Conservation (phyloP, 92 coral and sea anemone species). For the Parazoanthus swiftii region DNA sequence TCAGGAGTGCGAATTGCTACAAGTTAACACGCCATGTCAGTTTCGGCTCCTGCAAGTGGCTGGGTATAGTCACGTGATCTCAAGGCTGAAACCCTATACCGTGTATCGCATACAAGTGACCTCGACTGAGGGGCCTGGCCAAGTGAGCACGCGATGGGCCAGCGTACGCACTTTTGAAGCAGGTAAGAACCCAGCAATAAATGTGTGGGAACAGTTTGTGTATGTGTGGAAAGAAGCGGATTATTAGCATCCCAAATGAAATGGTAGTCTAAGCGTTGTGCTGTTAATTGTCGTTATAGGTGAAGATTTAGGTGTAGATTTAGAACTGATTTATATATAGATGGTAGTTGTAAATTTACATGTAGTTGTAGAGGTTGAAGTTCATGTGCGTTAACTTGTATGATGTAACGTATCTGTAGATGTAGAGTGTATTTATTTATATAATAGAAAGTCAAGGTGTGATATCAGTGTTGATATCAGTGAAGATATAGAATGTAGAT, state of each 20-base stretch:
- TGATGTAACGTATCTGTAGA: too few relatives aligned
- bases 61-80: constrained; percentile 46
- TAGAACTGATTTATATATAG: too few relatives aligned
- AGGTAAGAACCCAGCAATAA: constrained; percentile 34
- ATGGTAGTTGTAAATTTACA: too few relatives aligned
- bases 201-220: background rate
- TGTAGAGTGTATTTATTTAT: too few relatives aligned
- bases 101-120: constrained; percentile 47
- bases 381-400: too few relatives aligned
- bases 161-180: constrained; percentile 55
- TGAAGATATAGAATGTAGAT: too few relatives aligned
- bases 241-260: background rate
- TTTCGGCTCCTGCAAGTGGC: constrained; percentile 16
- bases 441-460: too few relatives aligned
- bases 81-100: constrained; percentile 55
- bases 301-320: too few relatives aligned
- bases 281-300: too few relatives aligned
- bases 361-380: too few relatives aligned
- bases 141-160: constrained; percentile 44
- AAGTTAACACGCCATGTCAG: constrained; percentile 50
- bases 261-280: too few relatives aligned
- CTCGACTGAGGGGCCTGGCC: constrained; percentile 27
- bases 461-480: too few relatives aligned
- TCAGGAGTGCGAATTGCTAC: constrained; percentile 49
- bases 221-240: background rate